Conservation (phyloP, 1,140 invertebrate genomes). For the Tenebrio molitor region DNA sequence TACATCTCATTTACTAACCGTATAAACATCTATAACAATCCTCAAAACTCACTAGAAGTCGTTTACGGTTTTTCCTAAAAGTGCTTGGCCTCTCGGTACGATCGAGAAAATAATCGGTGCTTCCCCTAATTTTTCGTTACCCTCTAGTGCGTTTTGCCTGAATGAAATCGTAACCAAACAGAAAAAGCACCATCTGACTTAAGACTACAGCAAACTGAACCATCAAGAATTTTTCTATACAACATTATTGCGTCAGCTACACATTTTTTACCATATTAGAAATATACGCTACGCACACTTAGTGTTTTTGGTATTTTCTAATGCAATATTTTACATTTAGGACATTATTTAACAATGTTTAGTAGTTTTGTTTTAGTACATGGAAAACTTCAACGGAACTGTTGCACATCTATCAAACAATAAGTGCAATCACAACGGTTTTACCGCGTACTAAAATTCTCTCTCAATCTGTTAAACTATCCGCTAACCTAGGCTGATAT, state of each 20-base stretch:
- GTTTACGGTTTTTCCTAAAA: constrained; percentile 9
- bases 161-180: constrained; percentile 10
- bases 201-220: neutral
- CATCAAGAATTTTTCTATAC: constrained; percentile 53
- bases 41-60: constrained; percentile 23
- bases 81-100: neutral
- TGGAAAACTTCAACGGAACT: neutral
- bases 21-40: constrained; percentile 33
- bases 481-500: constrained; percentile 51
- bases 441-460: constrained; percentile 40
- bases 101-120: constrained; percentile 15
- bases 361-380: neutral
- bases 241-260: constrained; percentile 66
- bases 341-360: constrained; percentile 48
- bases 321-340: constrained; percentile 48
- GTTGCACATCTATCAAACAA: no score
- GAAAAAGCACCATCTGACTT: constrained; percentile 32
- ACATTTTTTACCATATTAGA: constrained; percentile 63
- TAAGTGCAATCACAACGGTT: no score
- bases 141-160: neutral
- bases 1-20: constrained; percentile 16
- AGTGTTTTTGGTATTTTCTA: constrained; percentile 50
- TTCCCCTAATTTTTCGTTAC: constrained; percentile 18
- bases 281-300: constrained; percentile 58
- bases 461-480: constrained; percentile 4